phyloP scores from a whole-genome alignment of 2,797 vertebrate species.

The Naso thynnoides region DNA sequence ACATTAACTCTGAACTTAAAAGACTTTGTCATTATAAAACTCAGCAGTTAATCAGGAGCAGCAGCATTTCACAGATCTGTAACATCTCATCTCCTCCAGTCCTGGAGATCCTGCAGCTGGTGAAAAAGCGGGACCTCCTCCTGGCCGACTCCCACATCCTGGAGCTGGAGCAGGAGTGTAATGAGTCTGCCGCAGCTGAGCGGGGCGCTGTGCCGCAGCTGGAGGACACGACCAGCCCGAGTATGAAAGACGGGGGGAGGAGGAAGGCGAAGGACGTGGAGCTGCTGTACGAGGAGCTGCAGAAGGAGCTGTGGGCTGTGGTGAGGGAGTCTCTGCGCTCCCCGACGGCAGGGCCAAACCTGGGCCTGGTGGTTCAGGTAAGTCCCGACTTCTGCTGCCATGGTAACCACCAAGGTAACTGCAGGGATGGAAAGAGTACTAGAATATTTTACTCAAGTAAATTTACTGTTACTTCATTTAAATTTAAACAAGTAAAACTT shows the following conservation, averaged over 20 bases:
- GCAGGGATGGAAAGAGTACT: background rate
- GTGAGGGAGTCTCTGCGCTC: slow-evolving; percentile 87
- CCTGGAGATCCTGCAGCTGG: slow-evolving; percentile 91
- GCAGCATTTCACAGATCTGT: no score
- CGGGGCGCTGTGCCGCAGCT: slow-evolving; percentile 28
- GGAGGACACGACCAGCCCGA: slow-evolving; percentile 62
- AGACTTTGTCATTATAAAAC: no score
- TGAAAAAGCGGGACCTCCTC: slow-evolving; percentile 89
- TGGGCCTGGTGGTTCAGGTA: slow-evolving; percentile 88
- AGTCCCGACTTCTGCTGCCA: slow-evolving; percentile 3
- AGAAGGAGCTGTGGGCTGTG: slow-evolving; percentile 91
- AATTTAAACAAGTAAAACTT: no score
- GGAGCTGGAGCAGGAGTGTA: slow-evolving; percentile 91
- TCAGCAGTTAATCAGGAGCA: no score
- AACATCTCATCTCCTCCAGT: slow-evolving; percentile 75
- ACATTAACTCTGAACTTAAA: no score
- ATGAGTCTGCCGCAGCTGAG: slow-evolving; percentile 27
- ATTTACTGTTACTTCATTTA: no score
- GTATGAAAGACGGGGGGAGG: slow-evolving; percentile 82
- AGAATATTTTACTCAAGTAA: background rate
- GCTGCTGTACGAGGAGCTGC: slow-evolving; percentile 91
- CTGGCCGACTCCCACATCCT: slow-evolving; percentile 91
- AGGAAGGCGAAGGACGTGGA: slow-evolving; percentile 91
- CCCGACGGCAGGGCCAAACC: slow-evolving; percentile 77
- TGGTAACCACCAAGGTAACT: no score